Evolutionary conservation across 2,113 vertebrate genomes (phyloP).

Genomic region (Heterotis niloticus): DNA sequence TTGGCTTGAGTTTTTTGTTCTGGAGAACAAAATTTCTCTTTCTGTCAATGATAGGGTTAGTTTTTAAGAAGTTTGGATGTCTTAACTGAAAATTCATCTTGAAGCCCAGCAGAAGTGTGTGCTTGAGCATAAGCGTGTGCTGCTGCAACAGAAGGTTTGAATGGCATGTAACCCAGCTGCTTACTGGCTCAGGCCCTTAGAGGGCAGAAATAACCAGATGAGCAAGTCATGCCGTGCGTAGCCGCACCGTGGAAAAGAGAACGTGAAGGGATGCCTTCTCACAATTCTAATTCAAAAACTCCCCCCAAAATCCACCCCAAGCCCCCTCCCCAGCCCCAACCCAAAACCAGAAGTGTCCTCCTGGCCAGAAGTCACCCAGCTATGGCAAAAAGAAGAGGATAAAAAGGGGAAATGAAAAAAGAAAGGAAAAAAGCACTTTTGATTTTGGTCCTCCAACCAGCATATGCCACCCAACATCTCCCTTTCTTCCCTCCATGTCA

Average conservation of each 20-base stretch:
- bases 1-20: too few relatives aligned
- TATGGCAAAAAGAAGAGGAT: slow-evolving; percentile 21
- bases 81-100: too few relatives aligned
- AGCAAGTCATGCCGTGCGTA: background rate
- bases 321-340: too few relatives aligned
- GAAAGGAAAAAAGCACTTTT: slow-evolving; percentile 35
- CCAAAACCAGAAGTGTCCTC: background rate
- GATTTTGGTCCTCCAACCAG: slow-evolving; percentile 43
- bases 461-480: slow-evolving; percentile 47
- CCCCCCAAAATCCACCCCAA: background rate
- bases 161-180: background rate
- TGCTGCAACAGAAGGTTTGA: background rate
- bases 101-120: too few relatives aligned
- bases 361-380: slow-evolving; percentile 5
- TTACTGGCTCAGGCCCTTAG: background rate
- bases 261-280: background rate
- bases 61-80: too few relatives aligned
- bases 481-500: slow-evolving; percentile 46
- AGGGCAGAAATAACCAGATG: background rate
- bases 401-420: background rate
- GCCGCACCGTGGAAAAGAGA: background rate
- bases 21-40: too few relatives aligned
- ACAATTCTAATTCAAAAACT: background rate
- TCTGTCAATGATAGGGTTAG: too few relatives aligned
- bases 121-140: too few relatives aligned